Percentiles rank a stretch among this genome's conserved stretches.
Evolutionary conservation across 2,888 invertebrate genomes (phyloP).

Genomic region (Ischnus inquisitorius): DNA sequence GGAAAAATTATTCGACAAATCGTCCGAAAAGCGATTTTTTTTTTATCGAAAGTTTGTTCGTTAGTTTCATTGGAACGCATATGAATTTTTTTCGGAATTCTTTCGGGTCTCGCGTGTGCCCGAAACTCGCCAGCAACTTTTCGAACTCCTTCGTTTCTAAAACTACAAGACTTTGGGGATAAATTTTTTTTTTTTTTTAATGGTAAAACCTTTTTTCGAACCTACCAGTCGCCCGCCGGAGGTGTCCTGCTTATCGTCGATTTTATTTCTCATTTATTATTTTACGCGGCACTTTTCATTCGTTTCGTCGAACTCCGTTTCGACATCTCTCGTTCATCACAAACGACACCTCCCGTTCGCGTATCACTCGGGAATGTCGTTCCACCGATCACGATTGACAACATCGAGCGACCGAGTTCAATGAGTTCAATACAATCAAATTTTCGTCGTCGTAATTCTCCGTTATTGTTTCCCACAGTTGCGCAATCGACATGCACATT

Average conservation of each 20-base stretch:
- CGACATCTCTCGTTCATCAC: neutral
- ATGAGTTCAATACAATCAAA: neutral
- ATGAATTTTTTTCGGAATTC: too few species aligned
- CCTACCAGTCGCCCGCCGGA: conserved; percentile 1
- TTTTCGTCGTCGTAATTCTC: neutral
- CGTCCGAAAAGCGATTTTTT: too few species aligned
- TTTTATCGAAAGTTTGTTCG: too few species aligned
- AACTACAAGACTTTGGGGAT: neutral
- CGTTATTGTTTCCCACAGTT: neutral
- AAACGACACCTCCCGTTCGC: neutral
- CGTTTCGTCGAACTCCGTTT: neutral
- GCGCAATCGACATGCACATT: neutral
- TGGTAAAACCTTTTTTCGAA: neutral
- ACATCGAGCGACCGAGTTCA: neutral
- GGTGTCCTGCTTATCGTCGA: neutral
- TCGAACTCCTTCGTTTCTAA: neutral
- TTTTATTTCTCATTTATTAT: neutral
- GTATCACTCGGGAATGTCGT: neutral
- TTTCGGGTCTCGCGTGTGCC: too few species aligned
- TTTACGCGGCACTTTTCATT: neutral
- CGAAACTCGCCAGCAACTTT: too few species aligned
- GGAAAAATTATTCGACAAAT: too few species aligned
- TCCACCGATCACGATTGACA: neutral
- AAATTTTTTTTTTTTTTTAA: too few species aligned
- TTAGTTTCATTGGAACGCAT: too few species aligned